phyloP scores from a whole-genome alignment of 1,140 invertebrate species.

The Samia ricini region DNA sequence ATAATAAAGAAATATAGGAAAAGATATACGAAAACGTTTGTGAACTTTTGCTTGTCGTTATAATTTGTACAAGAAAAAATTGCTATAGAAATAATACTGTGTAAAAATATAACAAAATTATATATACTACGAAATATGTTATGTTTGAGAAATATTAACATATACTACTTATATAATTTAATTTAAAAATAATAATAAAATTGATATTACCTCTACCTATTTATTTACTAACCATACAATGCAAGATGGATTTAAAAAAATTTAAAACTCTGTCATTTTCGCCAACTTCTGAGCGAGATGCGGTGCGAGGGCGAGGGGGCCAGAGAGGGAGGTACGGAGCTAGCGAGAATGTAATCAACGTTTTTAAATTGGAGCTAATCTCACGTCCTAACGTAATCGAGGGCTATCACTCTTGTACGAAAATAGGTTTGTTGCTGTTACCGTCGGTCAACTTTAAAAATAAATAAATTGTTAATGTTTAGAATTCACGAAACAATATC shows the following conservation, averaged over 20 bases:
- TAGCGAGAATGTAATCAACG: slow-evolving; percentile 57
- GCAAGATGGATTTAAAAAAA: slow-evolving; percentile 40
- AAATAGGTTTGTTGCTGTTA: not conserved
- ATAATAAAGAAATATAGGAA: too few species aligned
- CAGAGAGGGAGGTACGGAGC: not conserved
- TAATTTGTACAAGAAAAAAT: too few species aligned
- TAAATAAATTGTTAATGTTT: not conserved
- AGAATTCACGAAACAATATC: too few species aligned
- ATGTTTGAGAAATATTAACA: too few species aligned
- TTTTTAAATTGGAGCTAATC: slow-evolving; percentile 71
- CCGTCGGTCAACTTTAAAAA: not conserved
- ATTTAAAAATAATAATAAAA: too few species aligned
- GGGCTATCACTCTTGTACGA: slow-evolving; percentile 44
- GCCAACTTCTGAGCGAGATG: slow-evolving; percentile 24
- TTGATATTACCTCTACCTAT: too few species aligned
- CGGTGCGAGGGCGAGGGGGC: slow-evolving; percentile 2
- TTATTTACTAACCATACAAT: slow-evolving; percentile 21
- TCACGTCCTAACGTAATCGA: slow-evolving; percentile 45
- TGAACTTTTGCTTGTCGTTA: too few species aligned
- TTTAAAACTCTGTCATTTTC: slow-evolving; percentile 45
- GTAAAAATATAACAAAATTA: too few species aligned
- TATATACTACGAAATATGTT: too few species aligned
- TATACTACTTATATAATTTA: too few species aligned
- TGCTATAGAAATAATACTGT: too few species aligned
- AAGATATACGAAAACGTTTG: too few species aligned